These are phyloP conservation scores for Coregonus sp. DNA, from an alignment of 2,797 vertebrate genomes.

Conservation along the genomic window DNA sequence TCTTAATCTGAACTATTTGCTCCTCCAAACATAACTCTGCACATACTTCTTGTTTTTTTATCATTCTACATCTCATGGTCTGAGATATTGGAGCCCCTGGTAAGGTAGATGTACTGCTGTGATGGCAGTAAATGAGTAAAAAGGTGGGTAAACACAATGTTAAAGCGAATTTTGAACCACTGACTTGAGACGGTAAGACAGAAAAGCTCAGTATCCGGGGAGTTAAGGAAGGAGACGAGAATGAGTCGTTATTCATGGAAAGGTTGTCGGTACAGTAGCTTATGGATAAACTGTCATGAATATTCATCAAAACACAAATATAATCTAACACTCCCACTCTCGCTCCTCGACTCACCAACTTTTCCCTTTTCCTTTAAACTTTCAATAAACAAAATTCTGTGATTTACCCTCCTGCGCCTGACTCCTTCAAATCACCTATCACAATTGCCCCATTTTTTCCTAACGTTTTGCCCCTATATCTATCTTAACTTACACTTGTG, in stretches of 20 bases:
- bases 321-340: too few species aligned
- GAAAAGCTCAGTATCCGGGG: conserved; percentile 20
- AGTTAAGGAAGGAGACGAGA: conserved; percentile 21
- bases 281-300: conserved; percentile 26
- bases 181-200: conserved; percentile 35
- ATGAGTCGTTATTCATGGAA: conserved; percentile 34
- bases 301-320: conserved; percentile 25
- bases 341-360: conserved; percentile 9
- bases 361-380: not conserved
- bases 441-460: not conserved
- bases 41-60: not conserved
- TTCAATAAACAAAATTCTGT: too few species aligned
- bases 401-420: too few species aligned
- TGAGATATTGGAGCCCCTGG: conserved; percentile 45
- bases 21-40: not conserved
- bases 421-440: too few species aligned
- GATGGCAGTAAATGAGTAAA: conserved; percentile 60
- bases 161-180: conserved; percentile 76
- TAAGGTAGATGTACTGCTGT: conserved; percentile 32
- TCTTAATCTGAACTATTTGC: too few species aligned
- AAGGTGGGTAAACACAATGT: conserved; percentile 73
- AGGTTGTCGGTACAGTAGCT: conserved; percentile 13
- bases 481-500: conserved; percentile 59
- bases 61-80: not conserved
- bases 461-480: not conserved